phyloP scores from a whole-genome alignment of 2,888 invertebrate species.

The Artemia sinica region DNA sequence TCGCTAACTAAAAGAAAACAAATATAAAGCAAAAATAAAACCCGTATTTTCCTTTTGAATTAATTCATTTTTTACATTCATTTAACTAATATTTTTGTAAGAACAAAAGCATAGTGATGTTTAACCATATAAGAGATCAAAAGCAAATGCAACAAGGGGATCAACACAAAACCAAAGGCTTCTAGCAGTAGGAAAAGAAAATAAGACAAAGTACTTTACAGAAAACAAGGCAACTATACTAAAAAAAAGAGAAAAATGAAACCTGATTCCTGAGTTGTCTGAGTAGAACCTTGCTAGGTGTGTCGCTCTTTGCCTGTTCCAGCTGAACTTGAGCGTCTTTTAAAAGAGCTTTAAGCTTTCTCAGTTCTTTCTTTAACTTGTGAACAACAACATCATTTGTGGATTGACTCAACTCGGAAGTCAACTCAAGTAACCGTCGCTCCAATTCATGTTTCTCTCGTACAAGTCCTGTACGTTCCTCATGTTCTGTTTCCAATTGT shows the following conservation, averaged over 20 bases:
- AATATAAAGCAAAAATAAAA: too few relatives aligned
- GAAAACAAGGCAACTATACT: too few relatives aligned
- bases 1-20: too few relatives aligned
- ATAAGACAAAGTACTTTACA: background rate
- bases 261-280: constrained; percentile 58
- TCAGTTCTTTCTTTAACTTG: constrained; percentile 64
- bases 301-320: constrained; percentile 68
- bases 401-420: constrained; percentile 38
- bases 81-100: too few relatives aligned
- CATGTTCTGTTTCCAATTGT: constrained; percentile 81
- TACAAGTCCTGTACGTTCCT: constrained; percentile 64
- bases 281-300: constrained; percentile 57
- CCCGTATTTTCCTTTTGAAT: too few relatives aligned
- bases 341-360: constrained; percentile 69
- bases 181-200: background rate
- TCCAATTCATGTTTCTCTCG: constrained; percentile 83
- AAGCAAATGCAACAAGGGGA: too few relatives aligned
- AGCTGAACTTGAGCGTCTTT: constrained; percentile 82
- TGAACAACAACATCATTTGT: constrained; percentile 53
- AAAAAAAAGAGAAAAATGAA: background rate
- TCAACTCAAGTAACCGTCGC: constrained; percentile 53
- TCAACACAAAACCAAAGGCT: background rate
- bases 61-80: too few relatives aligned
- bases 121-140: too few relatives aligned
- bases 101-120: too few relatives aligned